phyloP scores from a whole-genome alignment of 2,113 vertebrate genomes.

The Mormyrus lacerda region DNA sequence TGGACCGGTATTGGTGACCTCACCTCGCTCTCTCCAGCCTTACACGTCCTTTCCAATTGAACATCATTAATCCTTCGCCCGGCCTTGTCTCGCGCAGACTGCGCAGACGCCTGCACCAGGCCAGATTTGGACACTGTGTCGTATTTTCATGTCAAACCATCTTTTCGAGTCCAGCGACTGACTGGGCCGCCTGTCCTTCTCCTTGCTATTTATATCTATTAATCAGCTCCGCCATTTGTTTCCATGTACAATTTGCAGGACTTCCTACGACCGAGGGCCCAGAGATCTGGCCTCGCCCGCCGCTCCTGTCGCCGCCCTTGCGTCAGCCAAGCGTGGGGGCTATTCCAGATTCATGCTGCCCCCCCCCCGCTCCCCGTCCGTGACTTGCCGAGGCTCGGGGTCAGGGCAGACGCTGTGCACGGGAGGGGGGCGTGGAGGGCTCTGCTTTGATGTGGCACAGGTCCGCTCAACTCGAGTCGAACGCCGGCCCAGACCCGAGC shows the following conservation, averaged over 20 bases:
- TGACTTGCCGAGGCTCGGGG: background rate
- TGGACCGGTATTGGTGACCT: background rate
- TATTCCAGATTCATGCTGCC: background rate
- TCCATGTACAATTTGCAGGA: background rate
- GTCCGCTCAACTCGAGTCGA: background rate
- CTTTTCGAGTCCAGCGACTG: constrained; percentile 6
- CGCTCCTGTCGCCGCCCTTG: background rate
- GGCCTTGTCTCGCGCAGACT: background rate
- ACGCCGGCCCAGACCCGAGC: background rate
- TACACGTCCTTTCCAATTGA: background rate
- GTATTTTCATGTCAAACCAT: constrained; percentile 10
- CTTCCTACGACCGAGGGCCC: background rate
- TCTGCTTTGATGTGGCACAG: constrained; percentile 12
- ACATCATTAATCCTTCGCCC: constrained; percentile 13
- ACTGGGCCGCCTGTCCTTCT: background rate
- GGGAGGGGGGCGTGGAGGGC: background rate
- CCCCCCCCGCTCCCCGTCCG: background rate
- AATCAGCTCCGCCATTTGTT: constrained; percentile 10
- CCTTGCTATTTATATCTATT: constrained; percentile 11
- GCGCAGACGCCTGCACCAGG: background rate
- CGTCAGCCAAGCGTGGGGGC: background rate
- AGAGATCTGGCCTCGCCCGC: background rate
- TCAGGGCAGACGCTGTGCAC: background rate
- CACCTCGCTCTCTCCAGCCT: background rate
- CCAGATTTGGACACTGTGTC: background rate